Evolutionary conservation across 2,113 vertebrate species (phyloP).

Genomic region (Merops nubicus): DNA sequence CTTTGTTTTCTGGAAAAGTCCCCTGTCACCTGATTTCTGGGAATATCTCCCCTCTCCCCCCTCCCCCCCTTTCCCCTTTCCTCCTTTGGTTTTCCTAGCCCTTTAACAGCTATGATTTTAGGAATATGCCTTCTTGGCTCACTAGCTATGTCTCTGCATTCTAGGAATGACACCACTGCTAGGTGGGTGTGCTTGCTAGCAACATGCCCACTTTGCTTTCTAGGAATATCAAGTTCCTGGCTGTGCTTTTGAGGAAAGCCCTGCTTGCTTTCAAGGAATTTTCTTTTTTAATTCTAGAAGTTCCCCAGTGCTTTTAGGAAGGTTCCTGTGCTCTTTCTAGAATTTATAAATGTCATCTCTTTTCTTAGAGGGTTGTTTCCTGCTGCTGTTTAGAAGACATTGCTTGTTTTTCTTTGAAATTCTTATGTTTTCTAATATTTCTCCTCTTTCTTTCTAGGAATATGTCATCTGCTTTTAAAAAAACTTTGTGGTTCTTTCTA

Average conservation of each 20-base stretch:
- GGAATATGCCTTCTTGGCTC: too few species aligned
- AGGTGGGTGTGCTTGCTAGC: too few species aligned
- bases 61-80: too few species aligned
- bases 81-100: too few species aligned
- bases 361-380: neutral
- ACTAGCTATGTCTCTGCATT: too few species aligned
- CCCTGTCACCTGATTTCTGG: too few species aligned
- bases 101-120: too few species aligned
- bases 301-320: neutral
- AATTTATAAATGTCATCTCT: accelerated
- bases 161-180: too few species aligned
- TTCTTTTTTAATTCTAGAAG: neutral
- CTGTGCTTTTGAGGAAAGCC: neutral
- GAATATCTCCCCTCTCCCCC: neutral
- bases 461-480: neutral
- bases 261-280: neutral
- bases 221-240: neutral
- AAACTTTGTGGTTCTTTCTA: neutral
- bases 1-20: too few species aligned
- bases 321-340: neutral
- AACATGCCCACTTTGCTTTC: too few species aligned
- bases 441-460: neutral
- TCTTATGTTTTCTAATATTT: neutral
- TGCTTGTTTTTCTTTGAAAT: neutral
- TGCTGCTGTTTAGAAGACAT: neutral